phyloP scores from a whole-genome alignment of 1,140 invertebrate species.

The Phymorhynchus buccinoides region DNA sequence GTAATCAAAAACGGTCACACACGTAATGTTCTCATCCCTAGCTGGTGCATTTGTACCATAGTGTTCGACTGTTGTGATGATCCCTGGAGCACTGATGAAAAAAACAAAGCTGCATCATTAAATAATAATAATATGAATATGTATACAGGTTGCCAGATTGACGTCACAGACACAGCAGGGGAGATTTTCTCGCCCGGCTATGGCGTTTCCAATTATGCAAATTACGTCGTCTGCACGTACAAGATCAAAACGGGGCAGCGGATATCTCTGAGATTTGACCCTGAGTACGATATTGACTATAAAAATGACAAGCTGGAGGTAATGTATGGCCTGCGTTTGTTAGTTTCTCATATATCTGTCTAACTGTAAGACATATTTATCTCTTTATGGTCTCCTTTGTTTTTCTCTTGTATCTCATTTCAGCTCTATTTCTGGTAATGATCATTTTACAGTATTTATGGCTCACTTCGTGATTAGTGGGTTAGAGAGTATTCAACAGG shows the following conservation, averaged over 20 bases:
- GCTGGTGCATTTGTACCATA: no score
- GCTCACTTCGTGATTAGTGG: no score
- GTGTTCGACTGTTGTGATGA: no score
- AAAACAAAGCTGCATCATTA: no score
- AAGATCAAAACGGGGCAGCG: constrained; percentile 30
- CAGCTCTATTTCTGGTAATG: no score
- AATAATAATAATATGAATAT: background rate
- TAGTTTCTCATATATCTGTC: background rate
- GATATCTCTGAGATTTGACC: constrained; percentile 46
- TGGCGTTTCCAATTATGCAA: constrained; percentile 49
- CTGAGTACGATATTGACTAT: constrained; percentile 36
- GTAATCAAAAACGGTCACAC: no score
- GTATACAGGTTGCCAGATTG: constrained; percentile 49
- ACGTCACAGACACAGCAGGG: constrained; percentile 30
- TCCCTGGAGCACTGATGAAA: no score
- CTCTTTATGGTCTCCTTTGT: no score
- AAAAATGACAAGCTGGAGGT: constrained; percentile 52
- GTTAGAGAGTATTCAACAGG: no score
- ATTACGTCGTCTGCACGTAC: constrained; percentile 51
- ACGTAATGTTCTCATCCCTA: no score
- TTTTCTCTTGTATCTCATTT: no score
- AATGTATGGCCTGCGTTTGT: background rate
- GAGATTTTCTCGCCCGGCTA: constrained; percentile 55
- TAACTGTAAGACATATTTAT: background rate
- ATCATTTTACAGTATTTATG: no score